Percentiles rank a stretch among this genome's conserved stretches.
Conservation (phyloP, 2,888 invertebrate genomes). For the Parasteatoda lunata region DNA sequence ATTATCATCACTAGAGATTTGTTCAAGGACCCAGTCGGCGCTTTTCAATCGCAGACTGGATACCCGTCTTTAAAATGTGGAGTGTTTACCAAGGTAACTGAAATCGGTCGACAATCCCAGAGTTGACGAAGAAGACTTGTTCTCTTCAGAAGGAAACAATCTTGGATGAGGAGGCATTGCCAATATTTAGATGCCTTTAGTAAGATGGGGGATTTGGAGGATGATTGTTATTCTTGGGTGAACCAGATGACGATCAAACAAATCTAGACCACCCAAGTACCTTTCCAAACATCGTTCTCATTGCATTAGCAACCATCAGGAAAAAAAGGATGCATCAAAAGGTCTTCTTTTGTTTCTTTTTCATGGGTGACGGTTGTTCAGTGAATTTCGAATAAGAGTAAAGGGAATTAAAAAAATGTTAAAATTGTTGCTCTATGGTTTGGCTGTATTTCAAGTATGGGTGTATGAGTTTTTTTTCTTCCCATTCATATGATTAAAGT, state of each 20-base stretch:
- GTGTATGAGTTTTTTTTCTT: no score
- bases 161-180: slow-evolving; percentile 23
- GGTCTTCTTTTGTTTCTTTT: slow-evolving; percentile 15
- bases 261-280: slow-evolving; percentile 56
- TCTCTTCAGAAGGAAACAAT: slow-evolving; percentile 31
- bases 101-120: slow-evolving; percentile 9
- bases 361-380: background rate
- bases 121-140: background rate
- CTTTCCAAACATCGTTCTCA: slow-evolving; percentile 29
- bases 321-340: slow-evolving; percentile 10
- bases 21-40: slow-evolving; percentile 11
- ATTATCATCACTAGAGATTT: slow-evolving; percentile 12
- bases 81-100: slow-evolving; percentile 41
- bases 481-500: no score
- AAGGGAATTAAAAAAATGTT: no score
- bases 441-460: no score
- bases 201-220: slow-evolving; percentile 20
- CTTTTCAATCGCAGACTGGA: slow-evolving; percentile 21
- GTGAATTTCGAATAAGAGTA: no score
- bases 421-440: no score
- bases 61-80: slow-evolving; percentile 21
- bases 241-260: slow-evolving; percentile 60
- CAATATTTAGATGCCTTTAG: slow-evolving; percentile 45
- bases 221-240: slow-evolving; percentile 32
- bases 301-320: slow-evolving; percentile 9